A percentile compares a stretch with the other conserved stretches of the same genome.
Conservation (phyloP, 2,113 vertebrate genomes). For the Microcebus griseorufus region DNA sequence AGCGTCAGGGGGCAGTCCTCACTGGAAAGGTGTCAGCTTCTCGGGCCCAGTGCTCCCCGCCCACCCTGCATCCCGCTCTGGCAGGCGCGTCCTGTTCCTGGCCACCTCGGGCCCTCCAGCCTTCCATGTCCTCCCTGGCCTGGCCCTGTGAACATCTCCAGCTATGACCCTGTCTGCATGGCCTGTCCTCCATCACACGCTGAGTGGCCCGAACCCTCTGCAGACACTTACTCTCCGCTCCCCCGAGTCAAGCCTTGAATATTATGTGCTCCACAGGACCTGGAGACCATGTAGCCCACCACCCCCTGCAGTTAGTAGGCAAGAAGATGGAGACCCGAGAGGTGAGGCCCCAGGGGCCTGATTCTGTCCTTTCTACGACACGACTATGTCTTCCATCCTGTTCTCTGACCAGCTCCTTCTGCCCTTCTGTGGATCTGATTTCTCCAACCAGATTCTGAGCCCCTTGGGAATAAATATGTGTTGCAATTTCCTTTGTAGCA, state of each 20-base stretch:
- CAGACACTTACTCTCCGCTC: background rate
- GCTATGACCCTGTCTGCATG: accelerated
- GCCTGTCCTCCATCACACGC: background rate
- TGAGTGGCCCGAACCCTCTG: background rate
- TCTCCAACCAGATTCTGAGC: no score
- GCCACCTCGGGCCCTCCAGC: no score
- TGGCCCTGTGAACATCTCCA: background rate
- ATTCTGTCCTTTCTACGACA: accelerated
- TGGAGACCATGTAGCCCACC: background rate
- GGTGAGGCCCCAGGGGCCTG: background rate
- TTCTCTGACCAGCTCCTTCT: background rate
- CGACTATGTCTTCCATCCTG: accelerated
- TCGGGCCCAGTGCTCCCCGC: accelerated
- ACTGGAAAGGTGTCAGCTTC: accelerated
- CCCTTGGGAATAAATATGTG: background rate
- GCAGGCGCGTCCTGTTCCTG: accelerated
- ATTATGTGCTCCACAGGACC: background rate
- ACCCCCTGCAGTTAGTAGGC: background rate
- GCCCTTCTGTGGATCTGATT: background rate
- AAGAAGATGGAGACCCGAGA: background rate
- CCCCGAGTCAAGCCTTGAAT: background rate
- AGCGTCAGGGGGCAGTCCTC: background rate
- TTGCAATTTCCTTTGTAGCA: background rate
- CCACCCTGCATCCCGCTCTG: accelerated
- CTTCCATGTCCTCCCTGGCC: background rate